Percentiles rank a stretch among this genome's conserved stretches.
Conservation (phyloP, 2,797 vertebrate genomes). For the Otolemur crassicaudatus region DNA sequence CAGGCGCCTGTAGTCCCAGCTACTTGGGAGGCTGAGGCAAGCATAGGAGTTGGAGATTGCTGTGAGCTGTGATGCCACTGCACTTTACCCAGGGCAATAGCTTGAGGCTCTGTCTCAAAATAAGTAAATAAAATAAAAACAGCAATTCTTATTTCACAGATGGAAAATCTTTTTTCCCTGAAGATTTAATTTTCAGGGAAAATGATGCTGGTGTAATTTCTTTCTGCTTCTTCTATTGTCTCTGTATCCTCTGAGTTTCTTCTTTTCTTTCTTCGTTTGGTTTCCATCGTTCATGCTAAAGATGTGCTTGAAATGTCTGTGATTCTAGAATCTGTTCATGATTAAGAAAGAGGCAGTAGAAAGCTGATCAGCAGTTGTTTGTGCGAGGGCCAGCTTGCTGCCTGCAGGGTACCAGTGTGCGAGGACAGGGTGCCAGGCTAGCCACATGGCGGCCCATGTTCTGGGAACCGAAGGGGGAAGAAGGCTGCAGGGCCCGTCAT, state of each 20-base stretch:
- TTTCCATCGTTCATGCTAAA: slow-evolving; percentile 46
- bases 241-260: not conserved
- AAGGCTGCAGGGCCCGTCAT: not conserved
- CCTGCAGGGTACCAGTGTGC: not conserved
- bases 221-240: not conserved
- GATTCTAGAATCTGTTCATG: slow-evolving; percentile 44
- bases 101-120: too few species aligned
- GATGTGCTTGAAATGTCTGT: slow-evolving; percentile 50
- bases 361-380: not conserved
- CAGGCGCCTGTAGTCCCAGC: too few species aligned
- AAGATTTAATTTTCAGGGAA: not conserved
- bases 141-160: slow-evolving; percentile 13
- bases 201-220: not conserved
- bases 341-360: not conserved
- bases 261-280: not conserved
- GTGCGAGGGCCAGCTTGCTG: not conserved
- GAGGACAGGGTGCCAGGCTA: not conserved
- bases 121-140: slow-evolving; percentile 20
- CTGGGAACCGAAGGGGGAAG: not conserved
- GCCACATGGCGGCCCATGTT: not conserved
- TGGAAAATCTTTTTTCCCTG: not conserved
- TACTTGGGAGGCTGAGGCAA: too few species aligned
- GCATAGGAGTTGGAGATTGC: too few species aligned
- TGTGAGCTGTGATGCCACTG: too few species aligned
- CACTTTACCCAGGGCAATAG: too few species aligned